phyloP scores from a whole-genome alignment of 1,140 invertebrate species.

The Diorhabda elongata region DNA sequence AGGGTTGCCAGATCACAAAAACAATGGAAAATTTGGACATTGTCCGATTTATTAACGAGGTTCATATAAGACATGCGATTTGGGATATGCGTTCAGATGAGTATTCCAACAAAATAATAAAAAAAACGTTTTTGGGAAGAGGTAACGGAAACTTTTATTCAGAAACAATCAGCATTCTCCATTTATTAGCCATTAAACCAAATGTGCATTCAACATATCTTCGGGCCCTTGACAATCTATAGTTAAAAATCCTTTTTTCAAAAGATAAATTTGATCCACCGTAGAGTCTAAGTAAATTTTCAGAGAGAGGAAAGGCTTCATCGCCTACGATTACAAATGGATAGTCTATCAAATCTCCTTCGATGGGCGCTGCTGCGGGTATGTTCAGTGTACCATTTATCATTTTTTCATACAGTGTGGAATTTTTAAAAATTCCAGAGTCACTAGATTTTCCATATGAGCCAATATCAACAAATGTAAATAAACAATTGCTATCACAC shows the following conservation, averaged over 20 bases:
- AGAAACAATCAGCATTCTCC: not conserved
- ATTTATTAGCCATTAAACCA: constrained; percentile 5
- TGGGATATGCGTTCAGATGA: constrained; percentile 18
- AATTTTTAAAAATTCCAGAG: constrained; percentile 15
- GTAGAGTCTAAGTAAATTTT: constrained; percentile 13
- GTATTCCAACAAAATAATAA: constrained; percentile 19
- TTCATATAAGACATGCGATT: constrained; percentile 12
- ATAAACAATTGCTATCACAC: constrained; percentile 12
- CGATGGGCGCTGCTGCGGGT: not conserved
- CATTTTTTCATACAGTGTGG: constrained; percentile 14
- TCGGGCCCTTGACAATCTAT: constrained; percentile 3
- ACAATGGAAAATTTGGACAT: constrained; percentile 13
- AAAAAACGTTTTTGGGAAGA: constrained; percentile 16
- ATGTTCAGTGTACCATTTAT: constrained; percentile 14
- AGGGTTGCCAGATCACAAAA: not conserved
- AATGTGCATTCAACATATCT: constrained; percentile 7
- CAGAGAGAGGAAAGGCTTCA: constrained; percentile 13
- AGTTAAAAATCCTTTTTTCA: constrained; percentile 8
- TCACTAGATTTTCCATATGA: constrained; percentile 16
- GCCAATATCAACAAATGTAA: constrained; percentile 9
- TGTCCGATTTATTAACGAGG: constrained; percentile 8
- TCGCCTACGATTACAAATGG: constrained; percentile 12
- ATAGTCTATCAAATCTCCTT: constrained; percentile 4
- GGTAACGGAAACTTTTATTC: not conserved
- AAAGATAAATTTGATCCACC: constrained; percentile 7